phyloP scores from a whole-genome alignment of 2,797 vertebrate species.

The Rhabdophis nuchalis region DNA sequence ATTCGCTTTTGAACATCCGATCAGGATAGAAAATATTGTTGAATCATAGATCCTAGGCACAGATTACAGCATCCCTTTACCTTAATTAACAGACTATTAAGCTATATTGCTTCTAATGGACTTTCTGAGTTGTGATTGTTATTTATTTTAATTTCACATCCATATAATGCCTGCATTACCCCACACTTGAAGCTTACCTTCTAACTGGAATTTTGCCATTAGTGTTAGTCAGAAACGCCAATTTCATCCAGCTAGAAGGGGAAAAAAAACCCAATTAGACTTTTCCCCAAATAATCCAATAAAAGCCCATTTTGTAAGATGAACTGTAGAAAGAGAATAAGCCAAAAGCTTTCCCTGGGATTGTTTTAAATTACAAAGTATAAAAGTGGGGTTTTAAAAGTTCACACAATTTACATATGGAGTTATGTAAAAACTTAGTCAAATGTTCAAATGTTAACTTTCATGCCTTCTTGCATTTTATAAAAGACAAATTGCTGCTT shows the following conservation, averaged over 20 bases:
- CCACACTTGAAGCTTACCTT: slow-evolving; percentile 74
- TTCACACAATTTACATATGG: neutral
- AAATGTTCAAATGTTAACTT: neutral
- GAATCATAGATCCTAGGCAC: neutral
- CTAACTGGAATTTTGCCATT: slow-evolving; percentile 96
- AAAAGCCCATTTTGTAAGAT: neutral
- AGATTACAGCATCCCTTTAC: neutral
- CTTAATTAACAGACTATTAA: neutral
- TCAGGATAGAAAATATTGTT: neutral
- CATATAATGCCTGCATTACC: neutral
- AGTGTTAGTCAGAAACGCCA: slow-evolving; percentile 93
- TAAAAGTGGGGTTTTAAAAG: neutral
- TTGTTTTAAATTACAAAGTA: neutral
- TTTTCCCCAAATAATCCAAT: neutral
- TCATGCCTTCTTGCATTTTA: neutral
- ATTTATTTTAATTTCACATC: neutral
- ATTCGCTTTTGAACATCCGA: neutral
- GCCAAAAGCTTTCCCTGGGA: neutral
- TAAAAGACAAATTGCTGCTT: neutral
- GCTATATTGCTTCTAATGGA: neutral
- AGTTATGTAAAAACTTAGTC: neutral
- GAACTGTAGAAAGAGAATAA: neutral
- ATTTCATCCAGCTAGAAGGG: slow-evolving; percentile 91
- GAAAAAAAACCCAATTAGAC: slow-evolving; percentile 15
- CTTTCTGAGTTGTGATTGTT: neutral